Conservation (phyloP, 2,888 invertebrate species). For the Seira ritae region DNA sequence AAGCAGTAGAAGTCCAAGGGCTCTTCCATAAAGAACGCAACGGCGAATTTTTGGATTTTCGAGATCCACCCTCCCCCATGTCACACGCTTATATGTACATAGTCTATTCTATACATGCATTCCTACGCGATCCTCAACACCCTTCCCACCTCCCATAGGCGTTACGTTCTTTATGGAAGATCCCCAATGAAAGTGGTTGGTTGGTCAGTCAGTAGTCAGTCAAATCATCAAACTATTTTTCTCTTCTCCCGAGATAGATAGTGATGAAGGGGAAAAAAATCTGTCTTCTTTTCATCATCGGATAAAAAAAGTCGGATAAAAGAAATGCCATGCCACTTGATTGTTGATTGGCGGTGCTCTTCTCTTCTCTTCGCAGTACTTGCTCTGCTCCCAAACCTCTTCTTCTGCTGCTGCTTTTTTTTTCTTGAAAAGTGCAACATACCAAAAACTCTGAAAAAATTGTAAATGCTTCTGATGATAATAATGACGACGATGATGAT, state of each 20-base stretch:
- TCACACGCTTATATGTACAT: too few relatives aligned
- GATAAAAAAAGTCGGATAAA: background rate
- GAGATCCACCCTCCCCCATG: too few relatives aligned
- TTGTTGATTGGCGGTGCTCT: slow-evolving; percentile 44
- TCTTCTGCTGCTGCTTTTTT: background rate
- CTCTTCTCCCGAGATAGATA: background rate
- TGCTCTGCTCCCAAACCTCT: background rate
- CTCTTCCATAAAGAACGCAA: too few relatives aligned
- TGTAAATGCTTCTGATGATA: background rate
- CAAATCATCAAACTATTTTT: slow-evolving; percentile 13
- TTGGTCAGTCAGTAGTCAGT: slow-evolving; percentile 11
- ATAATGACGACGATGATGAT: slow-evolving; percentile 41
- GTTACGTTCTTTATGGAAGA: too few relatives aligned
- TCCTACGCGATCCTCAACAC: too few relatives aligned
- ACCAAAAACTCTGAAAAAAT: background rate
- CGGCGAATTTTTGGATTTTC: too few relatives aligned
- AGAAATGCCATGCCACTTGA: background rate
- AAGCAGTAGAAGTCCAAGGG: too few relatives aligned
- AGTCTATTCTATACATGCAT: too few relatives aligned
- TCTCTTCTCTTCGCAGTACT: too few relatives aligned
- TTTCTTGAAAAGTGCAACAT: background rate
- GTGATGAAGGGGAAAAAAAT: background rate
- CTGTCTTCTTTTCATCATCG: slow-evolving; percentile 11
- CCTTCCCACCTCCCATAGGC: too few relatives aligned
- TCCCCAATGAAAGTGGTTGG: too few relatives aligned